Evolutionary conservation across 2,113 vertebrate species (phyloP).

Genomic region (Theropithecus gelada): DNA sequence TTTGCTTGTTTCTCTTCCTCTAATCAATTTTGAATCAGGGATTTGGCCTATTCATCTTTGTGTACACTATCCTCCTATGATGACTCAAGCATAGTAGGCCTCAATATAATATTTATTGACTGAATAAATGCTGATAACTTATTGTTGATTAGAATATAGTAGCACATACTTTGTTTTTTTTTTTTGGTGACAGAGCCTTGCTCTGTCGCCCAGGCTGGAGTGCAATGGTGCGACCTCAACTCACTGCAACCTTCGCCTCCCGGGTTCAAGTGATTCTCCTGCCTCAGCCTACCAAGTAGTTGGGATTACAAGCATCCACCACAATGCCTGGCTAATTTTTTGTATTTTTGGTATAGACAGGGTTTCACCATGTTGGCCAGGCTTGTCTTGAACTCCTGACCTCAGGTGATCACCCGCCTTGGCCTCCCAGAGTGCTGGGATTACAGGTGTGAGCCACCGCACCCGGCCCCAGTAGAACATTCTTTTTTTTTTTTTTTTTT

Average conservation of each 20-base stretch:
- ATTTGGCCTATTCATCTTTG: neutral
- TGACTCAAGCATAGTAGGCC: neutral
- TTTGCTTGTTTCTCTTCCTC: neutral
- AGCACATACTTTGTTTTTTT: neutral
- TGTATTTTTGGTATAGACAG: no score
- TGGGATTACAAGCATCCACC: no score
- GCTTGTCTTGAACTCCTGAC: no score
- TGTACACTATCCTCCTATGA: neutral
- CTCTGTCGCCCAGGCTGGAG: neutral
- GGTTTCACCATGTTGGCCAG: no score
- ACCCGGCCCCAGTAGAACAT: neutral
- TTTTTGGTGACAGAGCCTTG: neutral
- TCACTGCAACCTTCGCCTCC: neutral
- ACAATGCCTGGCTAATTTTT: no score
- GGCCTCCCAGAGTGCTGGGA: no score
- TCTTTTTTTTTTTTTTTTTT: neutral
- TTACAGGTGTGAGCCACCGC: no score
- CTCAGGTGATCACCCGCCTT: no score
- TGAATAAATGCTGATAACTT: neutral
- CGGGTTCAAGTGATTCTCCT: neutral
- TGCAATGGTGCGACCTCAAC: neutral
- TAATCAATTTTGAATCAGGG: neutral
- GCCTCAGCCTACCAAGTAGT: no score
- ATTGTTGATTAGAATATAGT: neutral
- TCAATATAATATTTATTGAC: neutral